Evolutionary conservation across 2,113 vertebrate genomes (phyloP).

Genomic region (Hymenochirus boettgeri): DNA sequence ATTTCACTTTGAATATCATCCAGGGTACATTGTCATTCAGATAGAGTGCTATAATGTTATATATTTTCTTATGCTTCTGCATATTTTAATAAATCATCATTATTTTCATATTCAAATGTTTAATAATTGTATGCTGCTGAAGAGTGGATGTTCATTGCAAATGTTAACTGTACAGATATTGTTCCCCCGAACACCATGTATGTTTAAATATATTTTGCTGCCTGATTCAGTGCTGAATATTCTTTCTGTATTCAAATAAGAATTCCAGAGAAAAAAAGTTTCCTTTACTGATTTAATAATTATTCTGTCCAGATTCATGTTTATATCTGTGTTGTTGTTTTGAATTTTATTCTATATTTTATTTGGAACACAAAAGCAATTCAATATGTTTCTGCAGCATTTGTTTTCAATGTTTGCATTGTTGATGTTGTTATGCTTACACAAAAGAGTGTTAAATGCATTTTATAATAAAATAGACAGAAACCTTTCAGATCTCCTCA

Average conservation of each 20-base stretch:
- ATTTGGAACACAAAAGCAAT: not conserved
- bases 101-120: constrained; percentile 67
- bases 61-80: constrained; percentile 57
- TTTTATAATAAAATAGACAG: constrained; percentile 39
- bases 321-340: constrained; percentile 20
- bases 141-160: constrained; percentile 55
- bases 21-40: constrained; percentile 53
- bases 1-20: constrained; percentile 51
- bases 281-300: not conserved
- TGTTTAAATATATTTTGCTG: constrained; percentile 58
- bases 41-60: constrained; percentile 55
- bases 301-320: not conserved
- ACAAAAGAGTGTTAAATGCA: constrained; percentile 14
- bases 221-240: constrained; percentile 45
- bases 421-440: constrained; percentile 21
- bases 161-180: constrained; percentile 47
- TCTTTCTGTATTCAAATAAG: not conserved
- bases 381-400: constrained; percentile 13
- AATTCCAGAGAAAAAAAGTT: not conserved
- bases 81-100: constrained; percentile 57
- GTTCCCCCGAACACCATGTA: constrained; percentile 46
- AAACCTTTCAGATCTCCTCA: too few relatives aligned
- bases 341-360: constrained; percentile 22
- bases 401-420: constrained; percentile 15
- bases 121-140: constrained; percentile 66